These are phyloP conservation scores for human DNA, from an alignment of 2,113 vertebrate genomes.

Conservation along the genomic window DNA sequence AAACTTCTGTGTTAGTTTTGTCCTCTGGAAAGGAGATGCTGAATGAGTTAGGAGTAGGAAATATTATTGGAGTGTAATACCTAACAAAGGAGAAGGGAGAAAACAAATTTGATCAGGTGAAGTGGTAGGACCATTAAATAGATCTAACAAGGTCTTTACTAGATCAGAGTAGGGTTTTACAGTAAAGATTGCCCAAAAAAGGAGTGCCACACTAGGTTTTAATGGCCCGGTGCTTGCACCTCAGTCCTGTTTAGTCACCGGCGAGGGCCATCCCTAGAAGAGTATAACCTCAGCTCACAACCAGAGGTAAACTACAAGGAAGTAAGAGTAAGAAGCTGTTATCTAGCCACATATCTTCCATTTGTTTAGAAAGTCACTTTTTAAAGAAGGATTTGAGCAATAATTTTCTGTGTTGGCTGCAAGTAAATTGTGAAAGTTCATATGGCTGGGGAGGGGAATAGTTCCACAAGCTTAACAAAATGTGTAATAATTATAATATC, in stretches of 20 bases:
- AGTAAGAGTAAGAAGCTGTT: not conserved
- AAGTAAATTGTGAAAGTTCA: conserved; percentile 4
- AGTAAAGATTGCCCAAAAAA: not conserved
- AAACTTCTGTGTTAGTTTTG: not conserved
- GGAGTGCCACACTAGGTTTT: not conserved
- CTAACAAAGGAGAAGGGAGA: not conserved
- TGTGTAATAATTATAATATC: not conserved
- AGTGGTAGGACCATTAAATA: not conserved
- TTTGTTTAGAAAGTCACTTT: not conserved
- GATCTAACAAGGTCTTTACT: not conserved
- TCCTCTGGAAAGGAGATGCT: not conserved
- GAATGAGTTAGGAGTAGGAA: not conserved
- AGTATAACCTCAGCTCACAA: not conserved
- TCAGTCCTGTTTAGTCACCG: not conserved
- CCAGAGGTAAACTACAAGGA: not conserved
- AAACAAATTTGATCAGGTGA: not conserved
- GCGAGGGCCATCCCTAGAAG: not conserved
- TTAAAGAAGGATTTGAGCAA: not conserved
- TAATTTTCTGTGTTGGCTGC: not conserved
- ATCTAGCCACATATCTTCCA: not conserved
- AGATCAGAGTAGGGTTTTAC: not conserved
- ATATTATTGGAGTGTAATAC: not conserved
- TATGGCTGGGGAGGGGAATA: not conserved
- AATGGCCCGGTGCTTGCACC: not conserved
- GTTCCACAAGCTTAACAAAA: not conserved